A percentile compares a stretch with the other conserved stretches of the same genome.
Conservation (phyloP, 2,113 vertebrate genomes). For the Malurus elegans region DNA sequence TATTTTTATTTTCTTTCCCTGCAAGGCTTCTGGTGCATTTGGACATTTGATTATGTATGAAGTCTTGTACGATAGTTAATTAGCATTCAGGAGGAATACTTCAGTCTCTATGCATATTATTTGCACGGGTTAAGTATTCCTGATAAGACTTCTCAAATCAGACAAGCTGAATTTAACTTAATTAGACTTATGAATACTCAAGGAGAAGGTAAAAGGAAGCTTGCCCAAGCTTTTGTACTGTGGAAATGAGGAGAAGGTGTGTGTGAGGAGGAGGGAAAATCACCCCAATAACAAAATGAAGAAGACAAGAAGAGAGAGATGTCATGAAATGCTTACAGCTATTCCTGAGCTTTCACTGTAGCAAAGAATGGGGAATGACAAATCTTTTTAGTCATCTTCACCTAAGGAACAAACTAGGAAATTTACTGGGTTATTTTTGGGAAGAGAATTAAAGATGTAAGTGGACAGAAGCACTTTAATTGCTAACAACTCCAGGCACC, state of each 20-base stretch:
- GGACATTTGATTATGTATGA: constrained; percentile 1
- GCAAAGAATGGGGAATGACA: not conserved
- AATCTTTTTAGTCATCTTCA: not conserved
- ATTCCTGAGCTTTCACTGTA: not conserved
- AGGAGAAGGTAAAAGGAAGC: constrained; percentile 48
- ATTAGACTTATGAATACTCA: constrained; percentile 66
- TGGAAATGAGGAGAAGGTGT: not conserved
- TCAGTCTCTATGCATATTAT: constrained; percentile 60
- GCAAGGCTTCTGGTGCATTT: not conserved
- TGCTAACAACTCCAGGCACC: not conserved
- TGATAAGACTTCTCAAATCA: constrained; percentile 71
- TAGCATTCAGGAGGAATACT: constrained; percentile 50
- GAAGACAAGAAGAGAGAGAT: not conserved
- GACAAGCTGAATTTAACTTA: constrained; percentile 67
- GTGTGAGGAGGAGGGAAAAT: not conserved
- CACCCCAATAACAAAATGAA: not conserved
- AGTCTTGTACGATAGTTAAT: constrained; percentile 14
- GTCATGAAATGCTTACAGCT: constrained; percentile 5
- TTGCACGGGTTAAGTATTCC: constrained; percentile 71
- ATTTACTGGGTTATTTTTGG: not conserved
- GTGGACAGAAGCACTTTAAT: not conserved
- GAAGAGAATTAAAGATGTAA: not conserved
- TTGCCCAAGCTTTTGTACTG: constrained; percentile 16
- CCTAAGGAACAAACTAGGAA: not conserved
- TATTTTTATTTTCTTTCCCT: not conserved